Conservation (phyloP, 2,797 vertebrate species). For the Erethizon dorsatum region DNA sequence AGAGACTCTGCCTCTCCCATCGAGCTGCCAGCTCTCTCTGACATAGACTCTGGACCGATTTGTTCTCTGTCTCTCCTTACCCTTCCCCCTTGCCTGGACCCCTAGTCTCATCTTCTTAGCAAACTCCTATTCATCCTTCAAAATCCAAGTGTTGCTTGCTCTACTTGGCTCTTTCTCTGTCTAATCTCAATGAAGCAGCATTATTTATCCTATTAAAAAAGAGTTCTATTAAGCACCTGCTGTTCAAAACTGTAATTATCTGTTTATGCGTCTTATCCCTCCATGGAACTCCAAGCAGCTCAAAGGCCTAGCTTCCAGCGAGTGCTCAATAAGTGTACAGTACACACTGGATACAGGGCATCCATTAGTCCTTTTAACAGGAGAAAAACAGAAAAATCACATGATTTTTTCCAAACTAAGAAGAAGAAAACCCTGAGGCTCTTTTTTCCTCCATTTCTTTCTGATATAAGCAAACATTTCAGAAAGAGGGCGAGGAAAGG, state of each 20-base stretch:
- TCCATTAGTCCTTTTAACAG: not conserved
- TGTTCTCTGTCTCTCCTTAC: not conserved
- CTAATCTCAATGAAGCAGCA: not conserved
- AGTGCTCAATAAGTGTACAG: not conserved
- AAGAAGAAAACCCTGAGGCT: not conserved
- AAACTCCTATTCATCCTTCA: slow-evolving; percentile 55
- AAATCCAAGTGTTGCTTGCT: slow-evolving; percentile 10
- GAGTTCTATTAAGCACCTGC: not conserved
- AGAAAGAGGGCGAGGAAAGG: not conserved
- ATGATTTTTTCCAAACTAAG: not conserved
- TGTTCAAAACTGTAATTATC: not conserved
- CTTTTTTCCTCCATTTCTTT: not conserved
- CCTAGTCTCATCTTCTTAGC: not conserved
- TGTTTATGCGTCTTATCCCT: not conserved
- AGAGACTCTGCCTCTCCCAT: not conserved
- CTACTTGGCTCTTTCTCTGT: not conserved
- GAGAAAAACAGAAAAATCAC: slow-evolving; percentile 46
- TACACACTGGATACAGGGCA: not conserved
- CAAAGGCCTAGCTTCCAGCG: not conserved
- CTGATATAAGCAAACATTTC: not conserved
- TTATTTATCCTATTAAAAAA: not conserved
- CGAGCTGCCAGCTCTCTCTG: not conserved
- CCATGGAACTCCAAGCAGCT: not conserved
- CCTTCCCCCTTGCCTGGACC: not conserved
- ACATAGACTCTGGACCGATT: not conserved